Evolutionary conservation across 2,113 vertebrate genomes (phyloP).

Genomic region (Nothoprocta pentlandii): DNA sequence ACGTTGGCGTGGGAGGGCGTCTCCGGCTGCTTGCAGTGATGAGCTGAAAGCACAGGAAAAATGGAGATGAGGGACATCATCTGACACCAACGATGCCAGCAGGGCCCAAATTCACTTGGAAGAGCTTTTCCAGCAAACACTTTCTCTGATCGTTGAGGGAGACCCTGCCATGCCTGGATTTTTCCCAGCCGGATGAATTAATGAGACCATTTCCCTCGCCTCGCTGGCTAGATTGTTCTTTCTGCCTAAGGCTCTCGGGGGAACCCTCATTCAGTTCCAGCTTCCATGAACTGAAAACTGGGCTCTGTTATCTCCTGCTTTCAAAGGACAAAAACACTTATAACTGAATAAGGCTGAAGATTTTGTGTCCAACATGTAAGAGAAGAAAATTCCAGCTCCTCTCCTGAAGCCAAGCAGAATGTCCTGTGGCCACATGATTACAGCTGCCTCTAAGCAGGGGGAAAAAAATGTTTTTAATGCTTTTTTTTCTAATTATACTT

Average conservation of each 20-base stretch:
- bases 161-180: neutral
- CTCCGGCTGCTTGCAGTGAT: slow-evolving; percentile 96
- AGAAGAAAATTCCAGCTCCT: neutral
- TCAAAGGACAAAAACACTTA: neutral
- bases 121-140: neutral
- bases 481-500: neutral
- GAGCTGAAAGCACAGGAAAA: slow-evolving; percentile 75
- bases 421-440: neutral
- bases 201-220: accelerated
- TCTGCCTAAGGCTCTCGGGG: neutral
- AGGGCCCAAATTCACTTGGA: neutral
- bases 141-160: neutral
- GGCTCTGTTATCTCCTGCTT: neutral
- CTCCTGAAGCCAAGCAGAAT: neutral
- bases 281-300: neutral
- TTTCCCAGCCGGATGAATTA: neutral
- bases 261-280: accelerated
- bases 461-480: neutral
- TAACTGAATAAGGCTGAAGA: neutral
- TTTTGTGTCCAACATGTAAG: neutral
- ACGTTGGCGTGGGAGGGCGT: slow-evolving; percentile 91
- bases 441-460: neutral
- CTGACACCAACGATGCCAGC: accelerated
- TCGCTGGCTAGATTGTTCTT: neutral
- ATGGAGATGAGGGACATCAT: neutral